Evolutionary conservation across 2,797 vertebrate species (phyloP).

Genomic region (Leptodactylus fallax): DNA sequence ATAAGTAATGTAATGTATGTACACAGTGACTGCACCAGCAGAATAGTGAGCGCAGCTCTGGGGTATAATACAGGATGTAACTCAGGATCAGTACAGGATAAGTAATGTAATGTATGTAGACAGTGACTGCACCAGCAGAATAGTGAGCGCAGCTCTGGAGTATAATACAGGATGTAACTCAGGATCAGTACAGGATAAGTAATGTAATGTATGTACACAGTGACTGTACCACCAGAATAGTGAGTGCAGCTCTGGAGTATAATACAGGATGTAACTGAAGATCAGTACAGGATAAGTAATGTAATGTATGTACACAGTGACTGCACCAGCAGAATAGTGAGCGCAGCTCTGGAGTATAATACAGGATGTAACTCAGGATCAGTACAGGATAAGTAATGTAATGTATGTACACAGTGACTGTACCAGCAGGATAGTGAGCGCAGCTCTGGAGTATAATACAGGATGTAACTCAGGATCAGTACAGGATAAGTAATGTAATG

Average conservation of each 20-base stretch:
- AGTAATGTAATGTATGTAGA: background rate
- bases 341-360: no score
- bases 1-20: background rate
- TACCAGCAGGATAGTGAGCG: background rate
- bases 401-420: background rate
- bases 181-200: no score
- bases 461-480: no score
- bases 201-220: background rate
- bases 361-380: no score
- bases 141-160: background rate
- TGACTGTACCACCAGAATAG: background rate
- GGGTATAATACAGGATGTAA: background rate
- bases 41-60: constrained; percentile 1
- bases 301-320: background rate
- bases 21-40: background rate
- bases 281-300: background rate
- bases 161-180: background rate
- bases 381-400: background rate
- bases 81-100: no score
- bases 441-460: no score
- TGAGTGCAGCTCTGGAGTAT: background rate
- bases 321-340: background rate
- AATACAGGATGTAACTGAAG: background rate
- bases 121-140: background rate
- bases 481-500: background rate